Percentiles rank a stretch among this genome's conserved stretches.
Conservation (phyloP, 2,113 vertebrate species). For the Tonatia bakeri region DNA sequence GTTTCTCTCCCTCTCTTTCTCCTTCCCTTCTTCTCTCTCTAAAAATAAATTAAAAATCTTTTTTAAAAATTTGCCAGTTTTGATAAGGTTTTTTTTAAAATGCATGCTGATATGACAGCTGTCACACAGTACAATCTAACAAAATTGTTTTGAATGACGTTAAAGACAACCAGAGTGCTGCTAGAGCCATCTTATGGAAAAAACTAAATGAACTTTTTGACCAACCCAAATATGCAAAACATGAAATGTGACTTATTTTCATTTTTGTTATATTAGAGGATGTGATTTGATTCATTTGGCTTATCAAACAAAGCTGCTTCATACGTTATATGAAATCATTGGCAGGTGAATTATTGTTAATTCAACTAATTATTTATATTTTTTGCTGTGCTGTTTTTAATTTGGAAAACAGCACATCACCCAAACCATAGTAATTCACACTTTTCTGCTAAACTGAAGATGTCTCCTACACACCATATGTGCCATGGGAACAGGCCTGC, state of each 20-base stretch:
- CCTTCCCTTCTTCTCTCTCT: no score
- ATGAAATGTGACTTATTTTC: slow-evolving; percentile 6
- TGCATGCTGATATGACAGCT: no score
- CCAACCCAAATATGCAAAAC: not conserved
- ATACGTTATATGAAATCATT: not conserved
- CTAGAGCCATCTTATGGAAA: no score
- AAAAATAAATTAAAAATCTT: no score
- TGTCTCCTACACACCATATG: not conserved
- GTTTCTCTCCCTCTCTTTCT: no score
- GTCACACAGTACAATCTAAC: no score
- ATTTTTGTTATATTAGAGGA: not conserved
- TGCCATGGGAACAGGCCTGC: not conserved
- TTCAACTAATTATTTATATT: not conserved
- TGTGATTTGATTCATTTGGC: not conserved
- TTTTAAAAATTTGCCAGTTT: no score
- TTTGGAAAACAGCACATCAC: not conserved
- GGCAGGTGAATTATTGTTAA: not conserved
- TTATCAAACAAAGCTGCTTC: not conserved
- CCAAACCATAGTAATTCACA: not conserved
- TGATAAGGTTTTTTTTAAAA: no score
- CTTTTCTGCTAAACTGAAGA: slow-evolving; percentile 34
- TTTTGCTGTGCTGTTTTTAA: slow-evolving; percentile 16
- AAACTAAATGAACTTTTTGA: no score
- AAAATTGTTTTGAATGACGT: no score
- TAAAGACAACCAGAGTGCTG: no score